Evolutionary conservation across 2,113 vertebrate species (phyloP).

Genomic region (Tautogolabrus adspersus): DNA sequence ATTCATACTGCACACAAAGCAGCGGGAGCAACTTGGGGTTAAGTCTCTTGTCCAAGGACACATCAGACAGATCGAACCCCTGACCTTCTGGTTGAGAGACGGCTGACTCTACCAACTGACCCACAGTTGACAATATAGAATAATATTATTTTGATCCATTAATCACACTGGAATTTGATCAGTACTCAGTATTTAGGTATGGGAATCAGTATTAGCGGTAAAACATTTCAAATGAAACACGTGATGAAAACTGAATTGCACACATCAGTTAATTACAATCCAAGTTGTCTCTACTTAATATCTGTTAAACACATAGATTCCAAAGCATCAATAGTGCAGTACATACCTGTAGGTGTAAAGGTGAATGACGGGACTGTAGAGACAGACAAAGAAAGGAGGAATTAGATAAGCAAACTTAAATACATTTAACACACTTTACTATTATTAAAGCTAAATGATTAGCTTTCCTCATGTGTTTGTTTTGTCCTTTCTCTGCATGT

Average conservation of each 20-base stretch:
- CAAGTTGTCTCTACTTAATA: too few relatives aligned
- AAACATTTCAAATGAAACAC: neutral
- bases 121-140: too few relatives aligned
- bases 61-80: too few relatives aligned
- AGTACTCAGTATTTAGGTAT: neutral
- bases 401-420: neutral
- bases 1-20: too few relatives aligned
- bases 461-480: neutral
- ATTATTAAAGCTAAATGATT: neutral
- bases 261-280: neutral
- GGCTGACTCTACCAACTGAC: too few relatives aligned
- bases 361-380: slow-evolving; percentile 97
- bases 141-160: neutral
- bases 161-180: neutral
- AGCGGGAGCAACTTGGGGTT: too few relatives aligned
- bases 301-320: neutral
- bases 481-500: too few relatives aligned
- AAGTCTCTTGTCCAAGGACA: too few relatives aligned
- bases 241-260: neutral
- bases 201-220: neutral
- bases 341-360: slow-evolving; percentile 96
- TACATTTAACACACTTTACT: neutral
- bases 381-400: slow-evolving; percentile 33
- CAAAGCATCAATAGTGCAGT: neutral
- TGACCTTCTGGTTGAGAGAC: too few relatives aligned